Base-by-base conservation (phyloP, 2,113 vertebrate genomes). In the Polyodon spathula region DNA sequence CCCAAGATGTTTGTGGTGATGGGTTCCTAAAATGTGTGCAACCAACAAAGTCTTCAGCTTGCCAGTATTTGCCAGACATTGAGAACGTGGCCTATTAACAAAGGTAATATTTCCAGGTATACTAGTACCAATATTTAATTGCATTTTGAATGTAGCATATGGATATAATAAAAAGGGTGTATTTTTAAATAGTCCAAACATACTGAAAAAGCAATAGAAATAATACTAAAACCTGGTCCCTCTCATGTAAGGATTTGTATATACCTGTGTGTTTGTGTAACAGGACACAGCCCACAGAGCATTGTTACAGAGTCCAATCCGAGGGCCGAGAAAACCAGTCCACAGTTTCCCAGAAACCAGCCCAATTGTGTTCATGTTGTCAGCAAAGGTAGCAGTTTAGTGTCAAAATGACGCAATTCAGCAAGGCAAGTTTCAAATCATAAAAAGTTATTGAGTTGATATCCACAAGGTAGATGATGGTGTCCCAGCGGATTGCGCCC, bases 261-360 rank as follows among this genome's bases (percentile, higher is more conserved):
- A n/a, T 72, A 89, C 87, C 87, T 89, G 86, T 68, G 73, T 67
- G 46, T 75, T 63, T 10, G 85, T 80, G 63, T 81, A 72, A 59
- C 78, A 83, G 66, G 75, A 52, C 6, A 75, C 8, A 55, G 66
- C 62, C 16, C 59, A 74, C 27, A 79, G 59, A 50, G 11, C 59
- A 10, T 37, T 71, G 39, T 71, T 52, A 44, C 8, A 63, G 1
- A 60, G 58, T 15, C 66, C 55, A 58, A 72, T 27, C 60, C 73
- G 63, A 44, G 54, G 51, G 40, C 66, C 73, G 39, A 51, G 2
- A 63, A 84, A 61, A 58, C 69, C 75, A 63, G 70, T 63, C 54
- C 69, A 75, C 11, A 66, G 59, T 54, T 77, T 80, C 9, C 67
- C 17, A 56, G 72, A 68, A 12, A 71, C 52, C 68, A 78, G 12